These are phyloP conservation scores for Metopolophium dirhodum DNA, from an alignment of 1,140 invertebrate species.

Conservation along the genomic window DNA sequence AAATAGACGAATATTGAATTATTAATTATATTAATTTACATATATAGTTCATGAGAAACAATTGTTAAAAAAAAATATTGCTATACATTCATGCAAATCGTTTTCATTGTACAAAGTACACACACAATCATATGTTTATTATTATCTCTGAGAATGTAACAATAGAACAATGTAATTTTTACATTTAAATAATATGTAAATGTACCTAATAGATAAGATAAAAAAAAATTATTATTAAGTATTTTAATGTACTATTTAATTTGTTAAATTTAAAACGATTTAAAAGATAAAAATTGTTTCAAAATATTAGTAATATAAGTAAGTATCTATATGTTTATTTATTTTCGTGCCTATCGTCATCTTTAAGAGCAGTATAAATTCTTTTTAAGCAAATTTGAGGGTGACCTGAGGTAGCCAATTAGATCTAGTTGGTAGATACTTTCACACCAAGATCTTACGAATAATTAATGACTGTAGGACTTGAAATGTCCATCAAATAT, in stretches of 20 bases:
- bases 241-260: not conserved
- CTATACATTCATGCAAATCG: not conserved
- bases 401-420: too few relatives aligned
- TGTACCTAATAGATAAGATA: not conserved
- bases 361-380: too few relatives aligned
- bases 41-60: not conserved
- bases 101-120: not conserved
- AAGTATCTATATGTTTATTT: too few relatives aligned
- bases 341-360: too few relatives aligned
- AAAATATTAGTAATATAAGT: too few relatives aligned
- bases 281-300: not conserved
- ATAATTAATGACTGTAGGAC: too few relatives aligned
- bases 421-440: too few relatives aligned
- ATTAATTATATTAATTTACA: not conserved
- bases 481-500: too few relatives aligned
- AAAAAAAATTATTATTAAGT: not conserved
- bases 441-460: too few relatives aligned
- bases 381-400: too few relatives aligned
- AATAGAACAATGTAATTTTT: slow-evolving; percentile 2
- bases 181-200: not conserved
- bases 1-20: not conserved
- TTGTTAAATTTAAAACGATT: not conserved
- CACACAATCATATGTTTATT: not conserved
- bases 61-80: not conserved
- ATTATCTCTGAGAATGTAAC: not conserved